Evolutionary conservation across 1,140 invertebrate species (phyloP).

Genomic region (Drosophila kohkoa): DNA sequence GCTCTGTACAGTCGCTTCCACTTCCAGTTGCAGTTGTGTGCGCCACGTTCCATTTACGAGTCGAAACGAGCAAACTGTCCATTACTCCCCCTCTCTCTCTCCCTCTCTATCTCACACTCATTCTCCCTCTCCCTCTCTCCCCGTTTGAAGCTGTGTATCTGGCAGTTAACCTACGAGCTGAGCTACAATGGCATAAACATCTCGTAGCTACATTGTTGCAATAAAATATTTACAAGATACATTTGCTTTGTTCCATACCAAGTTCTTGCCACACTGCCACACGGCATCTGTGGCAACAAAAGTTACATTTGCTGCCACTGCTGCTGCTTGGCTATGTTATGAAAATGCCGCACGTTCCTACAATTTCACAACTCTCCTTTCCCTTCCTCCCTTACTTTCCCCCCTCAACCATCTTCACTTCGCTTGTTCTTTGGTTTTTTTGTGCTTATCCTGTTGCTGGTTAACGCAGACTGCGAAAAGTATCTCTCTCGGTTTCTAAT

Average conservation of each 20-base stretch:
- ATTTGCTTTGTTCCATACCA: constrained; percentile 64
- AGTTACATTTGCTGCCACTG: constrained; percentile 36
- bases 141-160: background rate
- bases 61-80: constrained; percentile 30
- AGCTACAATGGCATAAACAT: constrained; percentile 52
- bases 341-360: constrained; percentile 48
- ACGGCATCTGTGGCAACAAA: constrained; percentile 66
- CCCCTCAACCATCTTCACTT: background rate
- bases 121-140: background rate
- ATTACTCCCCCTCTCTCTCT: constrained; percentile 1
- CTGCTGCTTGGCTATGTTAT: constrained; percentile 22
- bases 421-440: background rate
- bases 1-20: constrained; percentile 65
- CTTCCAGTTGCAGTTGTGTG: constrained; percentile 67
- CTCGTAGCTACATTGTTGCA: constrained; percentile 72
- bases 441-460: constrained; percentile 52
- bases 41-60: constrained; percentile 55
- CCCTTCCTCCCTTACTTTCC: background rate
- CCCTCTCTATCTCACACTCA: background rate
- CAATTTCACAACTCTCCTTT: background rate
- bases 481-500: constrained; percentile 4
- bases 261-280: constrained; percentile 42
- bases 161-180: constrained; percentile 39
- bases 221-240: constrained; percentile 79
- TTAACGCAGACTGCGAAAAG: background rate